phyloP scores from a whole-genome alignment of 2,113 vertebrate genomes.

The Jaculus jaculus region DNA sequence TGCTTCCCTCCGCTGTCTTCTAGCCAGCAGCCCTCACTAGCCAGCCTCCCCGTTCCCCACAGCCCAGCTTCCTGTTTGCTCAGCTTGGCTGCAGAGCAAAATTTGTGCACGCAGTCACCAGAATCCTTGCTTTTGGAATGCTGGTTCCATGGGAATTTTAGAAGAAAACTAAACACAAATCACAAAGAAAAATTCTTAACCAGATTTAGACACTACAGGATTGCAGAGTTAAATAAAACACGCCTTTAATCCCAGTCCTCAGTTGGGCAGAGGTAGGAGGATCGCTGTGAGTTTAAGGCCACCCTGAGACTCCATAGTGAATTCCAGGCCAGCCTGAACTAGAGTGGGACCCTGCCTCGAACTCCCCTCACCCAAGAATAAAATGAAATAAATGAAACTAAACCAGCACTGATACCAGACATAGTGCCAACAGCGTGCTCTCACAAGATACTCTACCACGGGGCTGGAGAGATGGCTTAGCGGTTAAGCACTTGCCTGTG shows the following conservation, averaged over 20 bases:
- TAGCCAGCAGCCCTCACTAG: fast-evolving
- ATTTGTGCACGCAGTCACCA: neutral
- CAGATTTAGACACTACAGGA: neutral
- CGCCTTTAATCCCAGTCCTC: too few relatives aligned
- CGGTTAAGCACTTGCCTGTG: too few relatives aligned
- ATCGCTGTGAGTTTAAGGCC: too few relatives aligned
- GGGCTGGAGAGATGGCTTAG: too few relatives aligned
- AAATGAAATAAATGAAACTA: too few relatives aligned
- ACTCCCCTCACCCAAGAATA: too few relatives aligned
- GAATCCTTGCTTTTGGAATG: neutral
- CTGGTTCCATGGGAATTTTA: neutral
- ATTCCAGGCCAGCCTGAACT: too few relatives aligned
- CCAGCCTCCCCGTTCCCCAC: neutral
- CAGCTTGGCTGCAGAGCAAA: neutral
- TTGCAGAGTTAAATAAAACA: neutral
- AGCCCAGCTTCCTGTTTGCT: neutral
- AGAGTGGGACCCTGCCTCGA: too few relatives aligned
- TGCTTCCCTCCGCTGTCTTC: neutral
- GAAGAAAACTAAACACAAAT: neutral
- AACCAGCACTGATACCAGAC: neutral
- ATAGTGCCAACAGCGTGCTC: neutral
- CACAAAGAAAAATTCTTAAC: neutral
- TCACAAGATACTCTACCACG: neutral
- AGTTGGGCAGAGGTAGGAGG: too few relatives aligned
- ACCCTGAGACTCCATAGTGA: too few relatives aligned